phyloP scores from a whole-genome alignment of 2,888 invertebrate genomes.

The Papilio gigon region DNA sequence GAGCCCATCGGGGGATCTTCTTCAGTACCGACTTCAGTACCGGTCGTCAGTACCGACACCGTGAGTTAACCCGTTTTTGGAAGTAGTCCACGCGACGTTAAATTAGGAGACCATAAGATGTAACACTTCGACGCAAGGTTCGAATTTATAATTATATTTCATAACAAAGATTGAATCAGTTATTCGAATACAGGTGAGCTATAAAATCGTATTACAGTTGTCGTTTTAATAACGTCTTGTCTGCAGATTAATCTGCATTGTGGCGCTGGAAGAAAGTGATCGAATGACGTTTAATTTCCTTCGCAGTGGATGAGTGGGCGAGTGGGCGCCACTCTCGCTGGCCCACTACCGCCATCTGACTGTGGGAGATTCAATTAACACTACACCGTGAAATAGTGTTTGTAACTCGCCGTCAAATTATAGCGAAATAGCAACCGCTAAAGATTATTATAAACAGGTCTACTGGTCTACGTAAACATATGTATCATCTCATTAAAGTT shows the following conservation, averaged over 20 bases:
- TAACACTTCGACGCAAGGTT: too few species aligned
- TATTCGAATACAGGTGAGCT: slow-evolving; percentile 14
- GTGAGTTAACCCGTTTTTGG: too few species aligned
- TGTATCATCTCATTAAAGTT: too few species aligned
- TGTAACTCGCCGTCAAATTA: slow-evolving; percentile 45
- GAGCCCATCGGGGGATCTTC: too few species aligned
- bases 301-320: slow-evolving; percentile 49
- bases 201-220: slow-evolving; percentile 44
- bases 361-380: slow-evolving; percentile 68
- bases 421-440: slow-evolving; percentile 17
- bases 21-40: too few species aligned
- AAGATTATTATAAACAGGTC: slow-evolving; percentile 20
- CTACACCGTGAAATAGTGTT: slow-evolving; percentile 52
- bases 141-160: background rate
- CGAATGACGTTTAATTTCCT: slow-evolving; percentile 81
- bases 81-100: too few species aligned
- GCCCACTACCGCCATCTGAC: slow-evolving; percentile 62
- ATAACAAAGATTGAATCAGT: slow-evolving; percentile 16
- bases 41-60: too few species aligned
- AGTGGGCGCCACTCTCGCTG: slow-evolving; percentile 50
- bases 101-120: too few species aligned
- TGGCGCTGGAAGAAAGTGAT: slow-evolving; percentile 67
- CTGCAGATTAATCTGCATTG: slow-evolving; percentile 61
- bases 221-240: slow-evolving; percentile 49
- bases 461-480: background rate